Evolutionary conservation across 1,140 invertebrate species (phyloP), one percentile per base, ranked within the genome.

Genomic region (Drosophila fuyamai): DNA sequence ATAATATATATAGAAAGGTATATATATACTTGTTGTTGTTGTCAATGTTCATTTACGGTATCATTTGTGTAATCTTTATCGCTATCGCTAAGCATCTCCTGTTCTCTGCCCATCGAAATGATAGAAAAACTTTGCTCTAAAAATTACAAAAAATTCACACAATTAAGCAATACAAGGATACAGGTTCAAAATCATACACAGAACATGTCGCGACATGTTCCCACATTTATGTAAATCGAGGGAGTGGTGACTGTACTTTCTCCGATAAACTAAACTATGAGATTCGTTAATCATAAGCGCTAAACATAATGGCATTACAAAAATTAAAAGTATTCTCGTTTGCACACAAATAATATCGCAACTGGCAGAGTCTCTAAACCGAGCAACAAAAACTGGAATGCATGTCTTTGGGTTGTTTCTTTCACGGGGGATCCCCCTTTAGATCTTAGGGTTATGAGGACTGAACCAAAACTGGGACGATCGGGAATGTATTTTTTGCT

Each of bases 311-410:
- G 44, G 60, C 36, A 66, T 67, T 71, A 56, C 67, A 71, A 50
- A 71, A 84, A 84, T 89, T 80, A 71, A 89, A 89, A 89, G 66
- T 82, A 74, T 74, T 80, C 44, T 63, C 61, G 43, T 63, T 88
- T 82, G 79, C 82, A 88, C 75, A 81, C 74, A 85, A 85, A 75
- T 86, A 82, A 85, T 82, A 85, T 85, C 83, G 83, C 75, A 76
- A 79, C 70, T 82, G 59, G 59, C 59, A 53, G 65, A 62, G 47
- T 51, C 23, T 76, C 61, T 62, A 58, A 71, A 67, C 59, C 58
- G 71, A 75, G 66, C 67, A 75, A 41, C 43, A 71, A 16, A 43
- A 70, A 71, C 60, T 43, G 67, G 67, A 71, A 71, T 71, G 67
- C 35, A 16, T 35, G 46, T 47, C 43, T 5, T 23, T 14, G 50